Conservation (phyloP, 30 jellyfish, hydroid and myxozoan genomes). For the Mastigias papua region DNA sequence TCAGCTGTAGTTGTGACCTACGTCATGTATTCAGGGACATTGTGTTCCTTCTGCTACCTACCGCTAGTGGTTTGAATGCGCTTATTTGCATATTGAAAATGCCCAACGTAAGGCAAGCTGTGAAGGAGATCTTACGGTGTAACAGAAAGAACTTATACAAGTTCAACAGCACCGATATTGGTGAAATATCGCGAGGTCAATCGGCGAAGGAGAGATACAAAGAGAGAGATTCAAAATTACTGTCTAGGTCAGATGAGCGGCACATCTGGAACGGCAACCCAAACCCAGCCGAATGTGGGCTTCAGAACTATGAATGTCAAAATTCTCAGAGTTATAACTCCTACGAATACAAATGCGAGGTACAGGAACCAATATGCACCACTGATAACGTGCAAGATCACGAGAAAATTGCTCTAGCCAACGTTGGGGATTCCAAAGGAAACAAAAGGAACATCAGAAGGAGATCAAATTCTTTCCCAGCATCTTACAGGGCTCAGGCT, state of each 20-base stretch:
- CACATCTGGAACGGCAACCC: too few relatives aligned
- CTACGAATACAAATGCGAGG: too few relatives aligned
- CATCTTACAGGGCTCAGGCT: too few relatives aligned
- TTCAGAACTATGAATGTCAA: too few relatives aligned
- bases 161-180: conserved; percentile 13
- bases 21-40: conserved; percentile 70
- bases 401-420: neutral
- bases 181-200: neutral
- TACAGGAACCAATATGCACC: too few relatives aligned
- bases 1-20: conserved; percentile 51
- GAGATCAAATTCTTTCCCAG: neutral
- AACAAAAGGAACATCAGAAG: neutral
- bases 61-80: conserved; percentile 73
- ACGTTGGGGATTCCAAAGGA: neutral
- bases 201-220: neutral
- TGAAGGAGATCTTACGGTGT: conserved; percentile 4
- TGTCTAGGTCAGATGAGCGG: too few relatives aligned
- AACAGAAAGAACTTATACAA: conserved; percentile 6
- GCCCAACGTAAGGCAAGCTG: conserved; percentile 31
- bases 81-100: conserved; percentile 62
- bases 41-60: conserved; percentile 41
- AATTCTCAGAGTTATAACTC: too few relatives aligned
- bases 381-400: neutral
- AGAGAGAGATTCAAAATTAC: neutral
- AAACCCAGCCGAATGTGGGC: too few relatives aligned